phyloP scores from a whole-genome alignment of 92 coral and sea anemone genomes.

The Heliopora coerulea region DNA sequence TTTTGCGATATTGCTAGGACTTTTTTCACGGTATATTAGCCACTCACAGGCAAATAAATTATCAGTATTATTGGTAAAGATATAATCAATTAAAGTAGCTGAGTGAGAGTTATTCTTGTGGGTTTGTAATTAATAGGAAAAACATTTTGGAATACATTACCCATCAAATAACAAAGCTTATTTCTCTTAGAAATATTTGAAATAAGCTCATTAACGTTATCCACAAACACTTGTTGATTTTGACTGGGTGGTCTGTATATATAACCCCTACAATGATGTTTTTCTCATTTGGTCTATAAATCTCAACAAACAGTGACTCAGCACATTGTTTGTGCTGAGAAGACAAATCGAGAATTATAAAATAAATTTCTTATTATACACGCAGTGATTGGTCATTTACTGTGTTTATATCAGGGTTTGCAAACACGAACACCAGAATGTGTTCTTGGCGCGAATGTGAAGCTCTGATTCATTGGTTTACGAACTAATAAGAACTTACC shows the following conservation, averaged over 20 bases:
- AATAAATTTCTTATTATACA: too few relatives aligned
- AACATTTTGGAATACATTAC: slow-evolving; percentile 57
- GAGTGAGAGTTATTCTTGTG: slow-evolving; percentile 62
- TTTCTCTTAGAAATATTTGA: slow-evolving; percentile 40
- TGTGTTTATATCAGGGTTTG: too few relatives aligned
- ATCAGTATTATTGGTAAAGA: slow-evolving; percentile 48
- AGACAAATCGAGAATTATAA: too few relatives aligned
- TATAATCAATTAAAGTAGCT: slow-evolving; percentile 61
- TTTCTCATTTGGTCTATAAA: slow-evolving; percentile 24
- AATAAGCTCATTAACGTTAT: slow-evolving; percentile 40
- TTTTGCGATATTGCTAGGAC: slow-evolving; percentile 38
- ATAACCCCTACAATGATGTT: slow-evolving; percentile 47
- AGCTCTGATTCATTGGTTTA: too few relatives aligned
- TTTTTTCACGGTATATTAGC: slow-evolving; percentile 32
- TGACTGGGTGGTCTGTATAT: slow-evolving; percentile 38
- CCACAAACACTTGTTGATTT: slow-evolving; percentile 42
- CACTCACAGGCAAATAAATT: neutral
- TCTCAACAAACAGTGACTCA: slow-evolving; percentile 45
- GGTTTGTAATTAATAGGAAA: slow-evolving; percentile 57
- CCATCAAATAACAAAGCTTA: slow-evolving; percentile 51
- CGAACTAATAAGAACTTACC: too few relatives aligned
- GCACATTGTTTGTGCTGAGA: slow-evolving; percentile 18
- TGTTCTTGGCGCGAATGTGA: too few relatives aligned
- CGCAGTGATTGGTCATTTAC: too few relatives aligned
- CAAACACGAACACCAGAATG: too few relatives aligned